Conservation (phyloP, 1,140 invertebrate species). For the Galendromus occidentalis region DNA sequence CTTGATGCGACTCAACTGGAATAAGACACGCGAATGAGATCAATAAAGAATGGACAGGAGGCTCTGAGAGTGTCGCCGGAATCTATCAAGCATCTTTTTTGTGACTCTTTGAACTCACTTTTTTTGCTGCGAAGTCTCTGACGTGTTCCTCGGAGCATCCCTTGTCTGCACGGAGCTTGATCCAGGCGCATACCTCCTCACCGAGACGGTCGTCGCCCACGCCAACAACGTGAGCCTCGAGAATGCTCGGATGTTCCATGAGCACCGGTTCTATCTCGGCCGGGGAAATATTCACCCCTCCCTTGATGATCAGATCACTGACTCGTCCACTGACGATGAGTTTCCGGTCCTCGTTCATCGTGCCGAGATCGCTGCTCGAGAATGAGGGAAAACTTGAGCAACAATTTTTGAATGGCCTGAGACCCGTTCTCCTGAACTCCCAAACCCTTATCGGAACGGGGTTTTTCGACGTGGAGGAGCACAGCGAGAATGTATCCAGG, state of each 20-base stretch:
- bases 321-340: slow-evolving; percentile 54
- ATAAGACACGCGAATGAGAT: no score
- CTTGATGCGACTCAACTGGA: slow-evolving; percentile 43
- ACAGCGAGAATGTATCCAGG: no score
- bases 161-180: slow-evolving; percentile 27
- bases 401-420: no score
- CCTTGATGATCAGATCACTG: slow-evolving; percentile 76
- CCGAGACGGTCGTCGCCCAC: slow-evolving; percentile 34
- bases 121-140: no score
- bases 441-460: slow-evolving; percentile 19
- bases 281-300: slow-evolving; percentile 77
- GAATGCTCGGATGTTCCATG: not conserved
- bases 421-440: no score
- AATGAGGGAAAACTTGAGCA: no score
- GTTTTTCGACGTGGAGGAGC: not conserved
- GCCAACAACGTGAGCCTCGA: slow-evolving; percentile 28
- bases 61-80: no score
- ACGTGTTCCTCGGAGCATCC: no score
- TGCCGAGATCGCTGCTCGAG: slow-evolving; percentile 58
- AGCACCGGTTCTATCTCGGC: slow-evolving; percentile 50
- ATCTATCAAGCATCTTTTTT: no score
- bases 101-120: no score
- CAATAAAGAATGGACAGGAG: no score
- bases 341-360: slow-evolving; percentile 52
- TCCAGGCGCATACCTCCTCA: slow-evolving; percentile 36